A percentile compares a stretch with the other conserved stretches of the same genome.
Evolutionary conservation across 1,140 invertebrate species (phyloP).

Genomic region (Popillia japonica): DNA sequence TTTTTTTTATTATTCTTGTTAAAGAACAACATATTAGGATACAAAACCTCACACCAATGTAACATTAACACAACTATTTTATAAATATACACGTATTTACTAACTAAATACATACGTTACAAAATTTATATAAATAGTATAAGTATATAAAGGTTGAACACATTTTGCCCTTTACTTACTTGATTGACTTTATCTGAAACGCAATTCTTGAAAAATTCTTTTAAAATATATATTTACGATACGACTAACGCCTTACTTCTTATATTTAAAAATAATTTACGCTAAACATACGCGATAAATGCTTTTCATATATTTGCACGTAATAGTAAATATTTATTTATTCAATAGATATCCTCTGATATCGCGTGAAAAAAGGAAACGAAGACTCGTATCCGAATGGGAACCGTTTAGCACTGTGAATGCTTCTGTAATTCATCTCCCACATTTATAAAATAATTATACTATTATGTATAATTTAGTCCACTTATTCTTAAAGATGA

Average conservation of each 20-base stretch:
- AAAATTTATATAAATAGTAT: conserved; percentile 10
- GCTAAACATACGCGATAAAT: neutral
- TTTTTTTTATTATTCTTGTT: neutral
- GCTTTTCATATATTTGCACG: neutral
- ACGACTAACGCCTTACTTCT: neutral
- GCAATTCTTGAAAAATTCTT: conserved; percentile 15
- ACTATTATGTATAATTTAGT: conserved; percentile 10
- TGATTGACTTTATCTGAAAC: conserved; percentile 25
- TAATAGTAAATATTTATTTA: neutral
- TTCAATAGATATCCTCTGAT: neutral
- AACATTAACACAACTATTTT: neutral
- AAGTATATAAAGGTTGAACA: conserved; percentile 25
- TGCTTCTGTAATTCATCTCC: neutral
- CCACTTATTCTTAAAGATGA: conserved; percentile 24
- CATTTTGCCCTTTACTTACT: neutral
- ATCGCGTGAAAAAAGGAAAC: neutral
- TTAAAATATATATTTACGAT: neutral
- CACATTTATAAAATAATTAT: conserved; percentile 11
- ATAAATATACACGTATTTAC: neutral
- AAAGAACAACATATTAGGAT: neutral
- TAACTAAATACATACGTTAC: conserved; percentile 6
- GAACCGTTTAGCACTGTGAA: neutral
- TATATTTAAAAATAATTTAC: neutral
- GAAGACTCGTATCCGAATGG: neutral
- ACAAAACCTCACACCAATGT: neutral